Evolutionary conservation across 2,113 vertebrate species (phyloP).

Genomic region (Coreoperca whiteheadi): DNA sequence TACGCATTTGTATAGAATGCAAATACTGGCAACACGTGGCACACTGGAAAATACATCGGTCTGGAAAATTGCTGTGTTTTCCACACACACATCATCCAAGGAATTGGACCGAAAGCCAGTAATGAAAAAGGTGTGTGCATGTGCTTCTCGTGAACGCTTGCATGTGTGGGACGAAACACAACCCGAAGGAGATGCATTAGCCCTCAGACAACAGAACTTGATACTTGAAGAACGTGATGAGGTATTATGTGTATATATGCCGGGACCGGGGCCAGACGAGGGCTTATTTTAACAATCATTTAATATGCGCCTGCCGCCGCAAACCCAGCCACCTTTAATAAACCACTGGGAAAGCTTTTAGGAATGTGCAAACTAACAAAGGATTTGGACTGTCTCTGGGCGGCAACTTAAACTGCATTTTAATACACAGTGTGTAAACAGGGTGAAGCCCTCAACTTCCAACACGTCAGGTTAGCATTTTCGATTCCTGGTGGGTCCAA

Average conservation of each 20-base stretch:
- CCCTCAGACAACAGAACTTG: slow-evolving; percentile 59
- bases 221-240: slow-evolving; percentile 51
- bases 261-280: slow-evolving; percentile 40
- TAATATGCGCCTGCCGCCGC: slow-evolving; percentile 69
- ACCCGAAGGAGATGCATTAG: slow-evolving; percentile 55
- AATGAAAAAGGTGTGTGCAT: slow-evolving; percentile 75
- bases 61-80: slow-evolving; percentile 75
- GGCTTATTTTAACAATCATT: slow-evolving; percentile 77
- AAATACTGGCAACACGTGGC: slow-evolving; percentile 69
- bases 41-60: slow-evolving; percentile 74
- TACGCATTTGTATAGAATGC: slow-evolving; percentile 64
- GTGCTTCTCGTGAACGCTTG: slow-evolving; percentile 60
- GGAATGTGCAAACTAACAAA: slow-evolving; percentile 78
- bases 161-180: slow-evolving; percentile 46
- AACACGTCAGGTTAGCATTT: slow-evolving; percentile 31
- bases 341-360: slow-evolving; percentile 67
- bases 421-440: slow-evolving; percentile 42
- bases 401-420: slow-evolving; percentile 24
- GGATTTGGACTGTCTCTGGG: slow-evolving; percentile 40
- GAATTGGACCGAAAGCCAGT: slow-evolving; percentile 48
- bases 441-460: slow-evolving; percentile 25
- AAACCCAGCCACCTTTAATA: slow-evolving; percentile 65
- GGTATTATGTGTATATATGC: slow-evolving; percentile 43
- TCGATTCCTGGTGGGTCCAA: slow-evolving; percentile 32
- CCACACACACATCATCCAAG: slow-evolving; percentile 52